These are phyloP conservation scores for Benitochromis conjunctus DNA, from an alignment of 2,113 vertebrate species.

Conservation along the genomic window DNA sequence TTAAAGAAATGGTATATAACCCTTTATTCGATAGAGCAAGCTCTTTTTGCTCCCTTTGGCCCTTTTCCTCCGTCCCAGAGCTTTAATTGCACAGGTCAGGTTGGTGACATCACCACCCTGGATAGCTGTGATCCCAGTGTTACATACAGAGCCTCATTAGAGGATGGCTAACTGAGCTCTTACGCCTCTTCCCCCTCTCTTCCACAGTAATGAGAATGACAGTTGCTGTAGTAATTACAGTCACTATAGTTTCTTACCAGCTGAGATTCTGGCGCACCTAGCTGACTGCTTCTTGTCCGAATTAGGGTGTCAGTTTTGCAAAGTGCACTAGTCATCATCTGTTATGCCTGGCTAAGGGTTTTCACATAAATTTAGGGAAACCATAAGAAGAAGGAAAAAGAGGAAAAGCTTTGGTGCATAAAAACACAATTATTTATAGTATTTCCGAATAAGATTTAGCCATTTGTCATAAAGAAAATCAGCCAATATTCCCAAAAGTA, in stretches of 20 bases:
- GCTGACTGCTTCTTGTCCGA: background rate
- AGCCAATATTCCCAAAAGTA: background rate
- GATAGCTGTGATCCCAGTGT: conserved; percentile 48
- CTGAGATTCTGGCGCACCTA: background rate
- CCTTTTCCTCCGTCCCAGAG: background rate
- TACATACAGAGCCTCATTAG: conserved; percentile 58
- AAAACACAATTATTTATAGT: background rate
- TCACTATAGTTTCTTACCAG: conserved; percentile 2
- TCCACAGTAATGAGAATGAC: conserved; percentile 45
- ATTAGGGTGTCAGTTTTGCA: background rate
- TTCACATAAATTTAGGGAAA: background rate
- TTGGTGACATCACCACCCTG: conserved; percentile 26
- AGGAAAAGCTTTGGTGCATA: background rate
- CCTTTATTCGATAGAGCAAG: background rate
- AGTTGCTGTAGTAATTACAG: conserved; percentile 46
- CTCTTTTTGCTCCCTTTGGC: background rate
- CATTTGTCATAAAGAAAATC: background rate
- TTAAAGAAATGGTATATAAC: background rate
- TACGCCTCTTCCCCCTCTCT: background rate
- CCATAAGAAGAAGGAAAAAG: background rate
- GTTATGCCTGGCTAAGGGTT: background rate
- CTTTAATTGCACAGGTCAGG: conserved; percentile 52
- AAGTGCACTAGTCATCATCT: background rate
- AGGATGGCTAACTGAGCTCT: conserved; percentile 7
- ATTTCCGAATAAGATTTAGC: background rate